Percentiles rank a stretch among this genome's conserved stretches.
Conservation (phyloP, 2,797 vertebrate species). For the Vultur gryphus region DNA sequence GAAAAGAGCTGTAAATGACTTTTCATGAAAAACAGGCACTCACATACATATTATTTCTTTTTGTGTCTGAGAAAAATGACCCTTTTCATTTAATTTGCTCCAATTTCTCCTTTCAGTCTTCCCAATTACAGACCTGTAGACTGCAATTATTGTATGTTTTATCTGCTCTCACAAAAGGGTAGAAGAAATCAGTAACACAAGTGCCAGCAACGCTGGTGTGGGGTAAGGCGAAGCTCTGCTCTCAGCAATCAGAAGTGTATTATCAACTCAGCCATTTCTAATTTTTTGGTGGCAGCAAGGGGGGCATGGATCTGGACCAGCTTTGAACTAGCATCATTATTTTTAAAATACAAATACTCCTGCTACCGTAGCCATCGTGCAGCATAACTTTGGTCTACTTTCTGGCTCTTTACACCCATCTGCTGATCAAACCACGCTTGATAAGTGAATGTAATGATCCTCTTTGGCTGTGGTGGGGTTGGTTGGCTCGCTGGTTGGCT, state of each 20-base stretch:
- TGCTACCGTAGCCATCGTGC: neutral
- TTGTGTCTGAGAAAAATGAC: neutral
- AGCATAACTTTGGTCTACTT: neutral
- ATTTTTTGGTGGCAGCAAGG: neutral
- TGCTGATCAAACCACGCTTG: neutral
- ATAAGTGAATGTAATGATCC: neutral
- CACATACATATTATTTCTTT: neutral
- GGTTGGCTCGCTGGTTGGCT: neutral
- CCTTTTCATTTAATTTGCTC: slow-evolving; percentile 24
- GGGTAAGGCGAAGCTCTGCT: neutral
- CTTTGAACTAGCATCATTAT: neutral
- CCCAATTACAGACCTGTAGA: neutral
- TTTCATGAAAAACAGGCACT: neutral
- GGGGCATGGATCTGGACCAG: too few relatives aligned
- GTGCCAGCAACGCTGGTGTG: neutral
- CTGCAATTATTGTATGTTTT: neutral
- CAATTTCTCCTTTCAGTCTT: slow-evolving; percentile 1
- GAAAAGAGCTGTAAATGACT: neutral
- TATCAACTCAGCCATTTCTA: neutral
- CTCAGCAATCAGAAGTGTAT: neutral
- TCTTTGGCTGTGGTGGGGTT: neutral
- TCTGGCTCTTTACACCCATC: neutral
- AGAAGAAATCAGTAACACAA: neutral
- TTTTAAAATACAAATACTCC: neutral
- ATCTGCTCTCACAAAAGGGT: neutral